Percentiles rank a stretch among this genome's conserved stretches.
Evolutionary conservation across 2,888 invertebrate species (phyloP).

Genomic region (Hirudinaria manillensis): DNA sequence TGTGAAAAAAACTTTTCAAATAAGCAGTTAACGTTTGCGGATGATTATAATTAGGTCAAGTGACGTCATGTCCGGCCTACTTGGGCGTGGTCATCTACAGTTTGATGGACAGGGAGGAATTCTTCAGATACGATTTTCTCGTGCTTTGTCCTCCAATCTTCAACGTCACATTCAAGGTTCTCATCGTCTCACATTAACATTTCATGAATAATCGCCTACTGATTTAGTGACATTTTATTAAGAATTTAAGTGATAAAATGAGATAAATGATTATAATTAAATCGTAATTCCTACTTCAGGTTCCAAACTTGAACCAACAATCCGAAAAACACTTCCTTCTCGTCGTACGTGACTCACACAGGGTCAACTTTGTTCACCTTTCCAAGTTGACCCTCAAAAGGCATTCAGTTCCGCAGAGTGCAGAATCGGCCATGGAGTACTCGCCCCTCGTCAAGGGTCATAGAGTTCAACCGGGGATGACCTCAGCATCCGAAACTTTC

Average conservation of each 20-base stretch:
- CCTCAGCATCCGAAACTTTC: neutral
- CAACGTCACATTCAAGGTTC: conserved; percentile 42
- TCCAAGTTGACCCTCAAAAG: conserved; percentile 38
- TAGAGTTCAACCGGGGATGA: neutral
- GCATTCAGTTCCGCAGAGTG: neutral
- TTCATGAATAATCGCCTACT: neutral
- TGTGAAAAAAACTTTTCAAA: no score
- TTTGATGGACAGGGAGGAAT: conserved; percentile 37
- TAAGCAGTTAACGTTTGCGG: no score
- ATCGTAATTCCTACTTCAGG: neutral
- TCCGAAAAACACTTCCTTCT: conserved; percentile 40
- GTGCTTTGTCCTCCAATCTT: conserved; percentile 47
- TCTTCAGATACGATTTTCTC: conserved; percentile 45
- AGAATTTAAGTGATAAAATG: no score
- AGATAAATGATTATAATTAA: no score
- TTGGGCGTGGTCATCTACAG: conserved; percentile 42
- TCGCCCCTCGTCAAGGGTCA: neutral
- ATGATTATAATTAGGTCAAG: conserved; percentile 37
- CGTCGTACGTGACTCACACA: conserved; percentile 35
- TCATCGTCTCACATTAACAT: neutral
- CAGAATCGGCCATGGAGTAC: neutral
- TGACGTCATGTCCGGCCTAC: conserved; percentile 47
- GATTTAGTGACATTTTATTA: neutral
- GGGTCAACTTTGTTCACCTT: conserved; percentile 38
- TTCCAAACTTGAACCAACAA: conserved; percentile 40